phyloP scores from a whole-genome alignment of 2,888 invertebrate species.

The Acholoe squamosa region DNA sequence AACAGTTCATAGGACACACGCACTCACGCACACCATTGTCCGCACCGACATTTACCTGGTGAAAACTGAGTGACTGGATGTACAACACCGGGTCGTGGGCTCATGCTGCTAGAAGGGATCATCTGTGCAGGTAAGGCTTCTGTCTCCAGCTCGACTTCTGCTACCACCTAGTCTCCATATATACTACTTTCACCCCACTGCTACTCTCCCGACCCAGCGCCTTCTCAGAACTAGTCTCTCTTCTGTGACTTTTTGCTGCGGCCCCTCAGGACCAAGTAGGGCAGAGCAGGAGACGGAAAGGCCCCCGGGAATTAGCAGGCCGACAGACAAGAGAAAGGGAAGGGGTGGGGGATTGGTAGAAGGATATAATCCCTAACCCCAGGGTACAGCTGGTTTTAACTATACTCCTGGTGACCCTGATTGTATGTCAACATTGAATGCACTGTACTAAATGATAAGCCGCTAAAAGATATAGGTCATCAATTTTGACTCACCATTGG shows the following conservation, averaged over 20 bases:
- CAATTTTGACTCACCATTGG: not conserved
- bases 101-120: not conserved
- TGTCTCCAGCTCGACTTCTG: not conserved
- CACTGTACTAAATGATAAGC: not conserved
- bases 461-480: constrained; percentile 22
- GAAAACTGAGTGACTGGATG: constrained; percentile 32
- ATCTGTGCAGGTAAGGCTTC: not conserved
- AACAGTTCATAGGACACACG: constrained; percentile 47
- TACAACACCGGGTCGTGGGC: constrained; percentile 4
- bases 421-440: constrained; percentile 50
- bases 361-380: constrained; percentile 35
- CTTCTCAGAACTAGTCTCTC: not conserved
- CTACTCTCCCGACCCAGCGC: not conserved
- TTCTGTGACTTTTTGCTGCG: not conserved
- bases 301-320: constrained; percentile 13
- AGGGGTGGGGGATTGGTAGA: not conserved
- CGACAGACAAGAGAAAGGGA: not conserved
- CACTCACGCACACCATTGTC: constrained; percentile 58
- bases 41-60: constrained; percentile 54
- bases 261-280: constrained; percentile 27
- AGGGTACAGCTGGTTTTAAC: constrained; percentile 56
- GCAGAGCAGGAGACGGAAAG: not conserved
- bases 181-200: not conserved
- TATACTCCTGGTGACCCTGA: constrained; percentile 39
- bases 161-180: not conserved